Percentiles rank a stretch among this genome's conserved stretches.
Evolutionary conservation across 2,113 vertebrate species (phyloP).

Genomic region (Leptobrachium ailaonicum): DNA sequence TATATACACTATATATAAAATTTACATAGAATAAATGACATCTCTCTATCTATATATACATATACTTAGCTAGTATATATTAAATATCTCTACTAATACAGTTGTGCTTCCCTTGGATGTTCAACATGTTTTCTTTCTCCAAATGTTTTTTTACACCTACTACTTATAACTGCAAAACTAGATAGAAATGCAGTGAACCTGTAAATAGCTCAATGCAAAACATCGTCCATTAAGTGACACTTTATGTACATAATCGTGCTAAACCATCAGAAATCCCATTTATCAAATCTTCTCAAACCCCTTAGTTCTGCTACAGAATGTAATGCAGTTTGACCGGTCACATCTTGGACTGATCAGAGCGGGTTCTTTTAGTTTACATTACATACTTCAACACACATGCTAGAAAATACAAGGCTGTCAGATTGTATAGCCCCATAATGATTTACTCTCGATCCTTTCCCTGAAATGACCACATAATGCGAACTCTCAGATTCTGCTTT

Average conservation of each 20-base stretch:
- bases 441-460: background rate
- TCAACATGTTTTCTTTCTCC: too few species aligned
- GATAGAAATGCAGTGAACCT: background rate
- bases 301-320: conserved; percentile 15
- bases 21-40: too few species aligned
- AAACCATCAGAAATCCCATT: conserved; percentile 42
- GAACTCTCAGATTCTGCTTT: conserved; percentile 11
- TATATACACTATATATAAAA: too few species aligned
- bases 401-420: conserved; percentile 25
- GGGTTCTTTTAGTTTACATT: conserved; percentile 33
- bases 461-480: background rate
- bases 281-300: conserved; percentile 15
- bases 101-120: too few species aligned
- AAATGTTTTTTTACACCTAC: too few species aligned
- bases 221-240: conserved; percentile 18
- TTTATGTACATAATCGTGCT: conserved; percentile 27
- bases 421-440: conserved; percentile 2
- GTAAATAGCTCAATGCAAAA: background rate
- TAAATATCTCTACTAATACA: too few species aligned
- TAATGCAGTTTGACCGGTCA: conserved; percentile 34
- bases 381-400: conserved; percentile 29
- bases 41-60: too few species aligned
- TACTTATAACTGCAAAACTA: background rate
- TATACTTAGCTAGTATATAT: too few species aligned
- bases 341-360: conserved; percentile 40